phyloP scores from a whole-genome alignment of 2,888 invertebrate species.

The Machimus rusticus region DNA sequence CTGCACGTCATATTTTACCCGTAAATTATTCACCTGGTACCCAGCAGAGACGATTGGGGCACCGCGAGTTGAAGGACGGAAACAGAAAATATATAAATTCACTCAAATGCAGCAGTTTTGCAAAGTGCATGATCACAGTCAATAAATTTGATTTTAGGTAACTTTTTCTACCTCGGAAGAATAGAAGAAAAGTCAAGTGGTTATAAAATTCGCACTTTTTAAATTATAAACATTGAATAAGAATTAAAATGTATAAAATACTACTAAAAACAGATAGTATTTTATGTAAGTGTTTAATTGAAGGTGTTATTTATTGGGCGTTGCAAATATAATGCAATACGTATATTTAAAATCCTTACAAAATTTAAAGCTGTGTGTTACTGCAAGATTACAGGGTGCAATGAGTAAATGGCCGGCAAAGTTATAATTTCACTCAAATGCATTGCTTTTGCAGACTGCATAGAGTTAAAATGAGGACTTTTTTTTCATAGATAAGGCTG shows the following conservation, averaged over 20 bases:
- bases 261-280: too few species aligned
- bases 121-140: background rate
- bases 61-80: background rate
- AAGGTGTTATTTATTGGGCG: too few species aligned
- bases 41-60: background rate
- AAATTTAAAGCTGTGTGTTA: background rate
- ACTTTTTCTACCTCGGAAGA: background rate
- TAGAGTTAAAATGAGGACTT: background rate
- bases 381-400: background rate
- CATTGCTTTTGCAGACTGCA: background rate
- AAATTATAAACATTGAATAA: background rate
- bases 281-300: too few species aligned
- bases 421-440: background rate
- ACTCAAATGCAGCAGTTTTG: background rate
- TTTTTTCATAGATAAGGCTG: background rate
- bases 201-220: background rate
- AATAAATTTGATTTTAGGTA: background rate
- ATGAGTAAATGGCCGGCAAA: background rate
- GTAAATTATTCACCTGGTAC: background rate
- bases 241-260: too few species aligned
- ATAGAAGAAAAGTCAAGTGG: background rate
- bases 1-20: background rate
- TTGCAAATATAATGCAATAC: background rate
- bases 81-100: background rate
- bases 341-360: background rate